These are phyloP conservation scores for Propithecus coquereli DNA, from an alignment of 2,113 vertebrate species.

Conservation along the genomic window DNA sequence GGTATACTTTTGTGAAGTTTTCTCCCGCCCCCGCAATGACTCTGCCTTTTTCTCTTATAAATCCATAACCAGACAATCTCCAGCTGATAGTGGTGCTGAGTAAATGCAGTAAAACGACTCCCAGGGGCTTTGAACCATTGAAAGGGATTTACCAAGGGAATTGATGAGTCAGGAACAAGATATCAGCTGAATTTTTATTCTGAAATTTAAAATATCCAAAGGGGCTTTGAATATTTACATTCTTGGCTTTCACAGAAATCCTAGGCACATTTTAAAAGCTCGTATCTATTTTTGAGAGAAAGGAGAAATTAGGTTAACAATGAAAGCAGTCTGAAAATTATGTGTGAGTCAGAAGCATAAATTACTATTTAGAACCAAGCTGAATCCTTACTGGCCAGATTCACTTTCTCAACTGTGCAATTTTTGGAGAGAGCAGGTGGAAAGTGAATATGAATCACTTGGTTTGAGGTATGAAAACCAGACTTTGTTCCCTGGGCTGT, in stretches of 20 bases:
- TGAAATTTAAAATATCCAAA: constrained; percentile 9
- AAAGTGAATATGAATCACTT: neutral
- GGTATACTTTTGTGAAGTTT: neutral
- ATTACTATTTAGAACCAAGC: constrained; percentile 7
- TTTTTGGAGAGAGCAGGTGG: neutral
- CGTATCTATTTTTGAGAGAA: constrained; percentile 34
- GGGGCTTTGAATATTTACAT: constrained; percentile 4
- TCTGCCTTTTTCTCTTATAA: neutral
- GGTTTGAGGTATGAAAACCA: neutral
- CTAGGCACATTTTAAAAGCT: constrained; percentile 7
- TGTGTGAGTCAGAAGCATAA: neutral
- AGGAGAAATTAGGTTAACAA: constrained; percentile 32
- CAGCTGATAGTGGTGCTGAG: neutral
- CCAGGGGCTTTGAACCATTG: neutral
- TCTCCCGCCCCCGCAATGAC: neutral
- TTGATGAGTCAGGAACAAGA: neutral
- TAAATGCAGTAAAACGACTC: neutral
- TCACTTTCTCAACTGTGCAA: neutral
- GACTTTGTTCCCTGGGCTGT: neutral
- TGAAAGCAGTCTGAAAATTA: constrained; percentile 36
- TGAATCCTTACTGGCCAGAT: neutral
- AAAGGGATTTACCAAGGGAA: neutral
- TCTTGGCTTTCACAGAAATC: constrained; percentile 10
- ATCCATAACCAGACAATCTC: neutral
- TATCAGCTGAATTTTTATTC: constrained; percentile 18